Evolutionary conservation across 2,888 invertebrate species (phyloP).

Genomic region (Oligia strigilis): DNA sequence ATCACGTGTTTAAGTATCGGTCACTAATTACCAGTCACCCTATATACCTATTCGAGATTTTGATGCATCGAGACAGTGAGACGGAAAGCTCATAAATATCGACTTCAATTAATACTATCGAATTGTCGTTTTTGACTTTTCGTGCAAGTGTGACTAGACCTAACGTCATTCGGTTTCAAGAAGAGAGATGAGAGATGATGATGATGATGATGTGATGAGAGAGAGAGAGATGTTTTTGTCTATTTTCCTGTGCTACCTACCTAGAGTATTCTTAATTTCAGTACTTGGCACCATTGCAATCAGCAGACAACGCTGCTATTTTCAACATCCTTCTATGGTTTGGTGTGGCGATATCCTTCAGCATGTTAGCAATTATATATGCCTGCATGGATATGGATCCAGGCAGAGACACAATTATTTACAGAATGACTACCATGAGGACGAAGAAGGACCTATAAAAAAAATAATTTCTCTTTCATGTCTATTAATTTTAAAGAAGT

Average conservation of each 20-base stretch:
- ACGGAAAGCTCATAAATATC: neutral
- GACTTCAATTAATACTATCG: neutral
- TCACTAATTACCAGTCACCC: too few relatives aligned
- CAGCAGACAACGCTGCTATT: slow-evolving; percentile 93
- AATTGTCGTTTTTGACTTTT: neutral
- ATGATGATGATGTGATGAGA: too few relatives aligned
- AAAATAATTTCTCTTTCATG: neutral
- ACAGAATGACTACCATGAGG: slow-evolving; percentile 97
- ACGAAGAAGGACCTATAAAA: slow-evolving; percentile 95
- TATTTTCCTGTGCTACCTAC: neutral
- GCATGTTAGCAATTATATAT: slow-evolving; percentile 95
- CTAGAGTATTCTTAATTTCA: neutral
- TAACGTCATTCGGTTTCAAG: neutral
- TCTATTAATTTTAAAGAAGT: neutral
- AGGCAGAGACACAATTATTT: slow-evolving; percentile 99
- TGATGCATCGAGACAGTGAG: neutral
- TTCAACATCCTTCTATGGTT: slow-evolving; percentile 97
- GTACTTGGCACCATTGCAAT: neutral
- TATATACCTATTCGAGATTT: neutral
- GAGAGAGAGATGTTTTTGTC: neutral
- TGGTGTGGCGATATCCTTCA: slow-evolving; percentile 93
- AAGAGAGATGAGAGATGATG: neutral
- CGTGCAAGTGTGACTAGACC: neutral
- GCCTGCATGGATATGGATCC: slow-evolving; percentile 99
- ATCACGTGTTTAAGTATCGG: too few relatives aligned